Base-by-base conservation (phyloP, 2,888 invertebrate genomes). In the Phyllotreta cruciferae region DNA sequence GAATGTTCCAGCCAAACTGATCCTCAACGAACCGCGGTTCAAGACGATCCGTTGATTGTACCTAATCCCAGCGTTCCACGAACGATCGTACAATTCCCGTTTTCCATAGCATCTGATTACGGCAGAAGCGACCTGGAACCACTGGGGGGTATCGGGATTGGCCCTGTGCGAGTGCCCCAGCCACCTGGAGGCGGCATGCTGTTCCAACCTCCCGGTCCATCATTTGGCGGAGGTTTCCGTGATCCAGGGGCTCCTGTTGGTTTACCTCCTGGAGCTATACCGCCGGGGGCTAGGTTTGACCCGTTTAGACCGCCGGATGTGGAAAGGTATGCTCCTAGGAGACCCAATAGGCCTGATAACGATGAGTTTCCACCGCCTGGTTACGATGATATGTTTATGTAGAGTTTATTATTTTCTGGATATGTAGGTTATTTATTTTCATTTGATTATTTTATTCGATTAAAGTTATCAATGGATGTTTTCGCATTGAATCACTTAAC, bases 231-330 rank as follows among this genome's bases (percentile, higher is more conserved):
- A 6, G 78, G 72, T 39, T 60, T 62, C 3, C 69, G 70, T 9
- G 69, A 73, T 6, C 70, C 71, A 55, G 70, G 72, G 24, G 71
- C 69, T 8, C 70, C 67, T 53, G 54, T 70, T 5, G 80, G 79
- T 9, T 56, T 80, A 42, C 74, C 79, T 11, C 77, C 78, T 36
- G 88, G 87, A 7, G 82, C 87, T 0, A 75, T 88, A 8, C 92
- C 92, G 1, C 92, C 92, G 0, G 91, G 92, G 9, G 92, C 93
- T 2, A 85, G 94, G 60, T 95, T 92, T 79, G 94, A 95, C 82
- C 95, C 94, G 0, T 90, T 93, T 77, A 89, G 90, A 0, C 93
- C 93, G 0, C 83, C 81, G 3, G 84, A 81, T 9, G 83, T 82
- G 6, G 74, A 83, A 66, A 82, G 82, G 0, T 80, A 63, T 79